Conservation (phyloP, 2,888 invertebrate species). For the Pandemis corylana region DNA sequence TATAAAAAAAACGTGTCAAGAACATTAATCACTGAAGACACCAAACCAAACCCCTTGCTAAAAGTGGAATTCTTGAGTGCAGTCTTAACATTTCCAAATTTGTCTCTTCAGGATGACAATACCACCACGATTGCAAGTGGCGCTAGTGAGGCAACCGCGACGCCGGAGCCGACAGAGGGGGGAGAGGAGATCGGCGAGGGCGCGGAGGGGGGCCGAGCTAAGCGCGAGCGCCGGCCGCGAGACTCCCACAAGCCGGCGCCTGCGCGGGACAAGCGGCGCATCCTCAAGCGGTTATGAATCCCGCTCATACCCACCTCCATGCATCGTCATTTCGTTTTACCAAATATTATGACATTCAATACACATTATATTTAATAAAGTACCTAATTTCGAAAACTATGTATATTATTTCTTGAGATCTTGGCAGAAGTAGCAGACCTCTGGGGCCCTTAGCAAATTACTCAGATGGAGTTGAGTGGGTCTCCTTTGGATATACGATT, state of each 20-base stretch:
- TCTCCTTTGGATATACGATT: no score
- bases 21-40: no score
- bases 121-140: constrained; percentile 72
- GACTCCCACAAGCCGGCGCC: constrained; percentile 43
- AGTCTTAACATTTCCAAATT: no score
- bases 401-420: neutral
- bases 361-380: constrained; percentile 40
- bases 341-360: constrained; percentile 38
- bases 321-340: constrained; percentile 7
- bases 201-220: constrained; percentile 86
- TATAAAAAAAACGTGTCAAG: no score
- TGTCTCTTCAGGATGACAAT: constrained; percentile 55
- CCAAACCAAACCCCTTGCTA: no score
- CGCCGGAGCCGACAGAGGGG: constrained; percentile 83
- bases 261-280: constrained; percentile 62
- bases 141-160: constrained; percentile 74
- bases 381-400: constrained; percentile 28
- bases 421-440: no score
- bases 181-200: constrained; percentile 87
- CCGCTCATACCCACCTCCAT: constrained; percentile 7
- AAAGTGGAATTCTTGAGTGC: no score
- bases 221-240: constrained; percentile 91
- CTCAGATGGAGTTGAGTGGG: no score
- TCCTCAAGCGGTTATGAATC: constrained; percentile 68
- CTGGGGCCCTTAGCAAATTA: no score